Conservation (phyloP, 1,140 invertebrate genomes). For the Drosophila pachea region DNA sequence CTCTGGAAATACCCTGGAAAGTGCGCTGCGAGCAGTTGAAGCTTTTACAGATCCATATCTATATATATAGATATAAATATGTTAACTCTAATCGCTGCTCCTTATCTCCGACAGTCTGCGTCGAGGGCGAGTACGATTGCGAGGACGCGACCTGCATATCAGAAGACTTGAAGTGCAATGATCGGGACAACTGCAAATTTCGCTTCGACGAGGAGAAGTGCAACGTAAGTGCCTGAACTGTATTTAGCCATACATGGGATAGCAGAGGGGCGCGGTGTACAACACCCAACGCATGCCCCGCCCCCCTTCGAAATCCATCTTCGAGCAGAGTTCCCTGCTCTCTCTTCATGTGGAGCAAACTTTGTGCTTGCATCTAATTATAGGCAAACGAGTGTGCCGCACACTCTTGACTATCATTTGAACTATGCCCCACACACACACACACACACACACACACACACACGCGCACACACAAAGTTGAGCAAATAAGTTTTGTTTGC, state of each 20-base stretch:
- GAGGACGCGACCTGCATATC: conserved; percentile 92
- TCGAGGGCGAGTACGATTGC: conserved; percentile 87
- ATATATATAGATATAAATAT: neutral
- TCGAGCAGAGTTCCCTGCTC: too few species aligned
- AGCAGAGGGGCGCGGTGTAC: too few species aligned
- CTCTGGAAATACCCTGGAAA: neutral
- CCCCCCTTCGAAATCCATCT: too few species aligned
- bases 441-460: conserved; percentile 29
- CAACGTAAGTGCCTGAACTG: conserved; percentile 83
- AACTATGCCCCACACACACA: conserved; percentile 39
- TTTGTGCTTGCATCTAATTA: conserved; percentile 69
- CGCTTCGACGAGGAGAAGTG: conserved; percentile 90
- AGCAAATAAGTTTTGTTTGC: conserved; percentile 66
- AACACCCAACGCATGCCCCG: too few species aligned
- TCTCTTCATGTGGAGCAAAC: conserved; percentile 23
- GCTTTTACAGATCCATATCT: too few species aligned
- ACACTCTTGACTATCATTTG: conserved; percentile 42
- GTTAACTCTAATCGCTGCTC: conserved; percentile 2
- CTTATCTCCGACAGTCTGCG: conserved; percentile 44
- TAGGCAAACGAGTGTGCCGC: conserved; percentile 46
- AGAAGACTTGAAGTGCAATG: conserved; percentile 85
- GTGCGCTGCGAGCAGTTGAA: neutral
- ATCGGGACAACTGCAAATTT: conserved; percentile 87
- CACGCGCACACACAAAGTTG: conserved; percentile 43
- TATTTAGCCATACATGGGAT: too few species aligned